Evolutionary conservation across 2,888 invertebrate genomes (phyloP).

Genomic region (Halictus quadricinctus): DNA sequence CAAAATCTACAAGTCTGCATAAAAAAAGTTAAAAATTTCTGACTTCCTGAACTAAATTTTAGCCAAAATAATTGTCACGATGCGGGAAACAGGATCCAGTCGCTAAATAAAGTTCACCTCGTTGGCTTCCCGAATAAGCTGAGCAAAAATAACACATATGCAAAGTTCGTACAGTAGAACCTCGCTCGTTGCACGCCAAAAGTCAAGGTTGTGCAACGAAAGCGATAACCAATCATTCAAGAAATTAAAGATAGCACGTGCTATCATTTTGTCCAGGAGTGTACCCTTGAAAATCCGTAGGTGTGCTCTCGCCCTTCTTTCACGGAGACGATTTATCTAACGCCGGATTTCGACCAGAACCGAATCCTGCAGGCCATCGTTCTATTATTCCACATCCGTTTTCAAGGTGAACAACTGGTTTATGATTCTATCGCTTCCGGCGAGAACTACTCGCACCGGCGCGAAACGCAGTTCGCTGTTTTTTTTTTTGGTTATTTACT

Average conservation of each 20-base stretch:
- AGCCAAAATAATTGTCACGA: neutral
- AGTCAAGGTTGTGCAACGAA: too few species aligned
- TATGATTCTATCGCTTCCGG: neutral
- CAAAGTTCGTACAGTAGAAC: too few species aligned
- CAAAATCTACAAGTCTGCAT: too few species aligned
- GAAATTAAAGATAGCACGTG: neutral
- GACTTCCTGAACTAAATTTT: too few species aligned
- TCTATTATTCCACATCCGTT: conserved; percentile 45
- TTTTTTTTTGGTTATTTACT: neutral
- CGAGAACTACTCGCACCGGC: neutral
- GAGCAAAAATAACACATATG: too few species aligned
- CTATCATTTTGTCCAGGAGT: neutral
- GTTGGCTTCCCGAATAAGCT: too few species aligned
- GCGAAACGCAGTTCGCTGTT: neutral
- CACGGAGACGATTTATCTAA: conserved; percentile 62
- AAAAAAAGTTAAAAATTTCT: too few species aligned
- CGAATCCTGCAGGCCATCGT: conserved; percentile 67
- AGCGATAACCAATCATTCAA: too few species aligned
- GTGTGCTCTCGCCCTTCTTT: conserved; percentile 19
- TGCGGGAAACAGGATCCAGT: neutral
- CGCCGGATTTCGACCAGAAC: conserved; percentile 60
- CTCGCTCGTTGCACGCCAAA: too few species aligned
- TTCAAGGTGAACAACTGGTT: conserved; percentile 9
- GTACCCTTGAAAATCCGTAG: neutral
- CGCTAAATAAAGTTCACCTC: neutral